Conservation (phyloP, 2,797 vertebrate genomes). For the Rhabdomys pumilio region DNA sequence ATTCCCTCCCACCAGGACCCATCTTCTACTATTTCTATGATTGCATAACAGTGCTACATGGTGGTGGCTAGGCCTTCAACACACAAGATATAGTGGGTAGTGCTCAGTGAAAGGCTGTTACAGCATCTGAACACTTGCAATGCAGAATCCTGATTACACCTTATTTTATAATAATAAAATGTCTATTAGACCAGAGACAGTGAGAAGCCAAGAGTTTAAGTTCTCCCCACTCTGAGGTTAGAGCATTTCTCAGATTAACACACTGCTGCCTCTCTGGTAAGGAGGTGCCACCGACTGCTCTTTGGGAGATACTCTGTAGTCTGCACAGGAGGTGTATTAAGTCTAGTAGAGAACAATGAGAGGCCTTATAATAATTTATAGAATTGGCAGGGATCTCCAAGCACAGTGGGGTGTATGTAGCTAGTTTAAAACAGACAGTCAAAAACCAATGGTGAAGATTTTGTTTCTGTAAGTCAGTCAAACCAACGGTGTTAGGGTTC, state of each 20-base stretch:
- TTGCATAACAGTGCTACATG: neutral
- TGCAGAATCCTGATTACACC: neutral
- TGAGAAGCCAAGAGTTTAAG: neutral
- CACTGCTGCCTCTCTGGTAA: neutral
- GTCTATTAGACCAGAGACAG: neutral
- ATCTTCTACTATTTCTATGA: neutral
- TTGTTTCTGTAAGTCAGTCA: neutral
- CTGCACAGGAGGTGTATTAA: neutral
- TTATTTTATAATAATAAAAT: neutral
- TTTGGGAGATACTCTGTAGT: neutral
- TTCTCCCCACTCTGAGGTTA: neutral
- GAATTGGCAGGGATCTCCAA: neutral
- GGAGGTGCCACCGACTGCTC: neutral
- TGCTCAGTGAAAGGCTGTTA: neutral
- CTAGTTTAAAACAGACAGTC: neutral
- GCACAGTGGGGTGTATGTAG: neutral
- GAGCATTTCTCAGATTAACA: neutral
- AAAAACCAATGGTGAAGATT: neutral
- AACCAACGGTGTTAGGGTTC: neutral
- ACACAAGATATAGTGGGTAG: neutral
- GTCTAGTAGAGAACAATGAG: neutral
- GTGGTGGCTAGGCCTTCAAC: neutral
- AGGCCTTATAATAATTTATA: neutral
- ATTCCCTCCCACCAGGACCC: neutral
- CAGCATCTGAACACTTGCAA: neutral